Evolutionary conservation across 2,113 vertebrate species (phyloP).

Genomic region (Meleagris gallopavo): DNA sequence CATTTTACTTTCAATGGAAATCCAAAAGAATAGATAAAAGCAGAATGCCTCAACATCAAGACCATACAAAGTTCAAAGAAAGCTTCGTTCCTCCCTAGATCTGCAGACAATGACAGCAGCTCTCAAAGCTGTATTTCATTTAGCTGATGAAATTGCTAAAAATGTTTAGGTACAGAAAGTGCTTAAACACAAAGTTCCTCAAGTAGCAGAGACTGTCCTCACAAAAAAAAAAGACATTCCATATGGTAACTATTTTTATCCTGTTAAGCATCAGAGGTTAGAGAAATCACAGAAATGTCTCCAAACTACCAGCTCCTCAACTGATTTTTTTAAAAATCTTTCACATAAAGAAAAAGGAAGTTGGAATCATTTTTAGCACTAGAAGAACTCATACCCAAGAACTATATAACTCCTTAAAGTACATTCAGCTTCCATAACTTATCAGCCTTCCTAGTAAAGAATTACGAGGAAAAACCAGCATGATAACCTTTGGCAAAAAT

Average conservation of each 20-base stretch:
- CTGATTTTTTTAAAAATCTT: constrained; percentile 2
- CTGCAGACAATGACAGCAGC: constrained; percentile 10
- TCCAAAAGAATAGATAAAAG: not conserved
- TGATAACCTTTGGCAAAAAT: not conserved
- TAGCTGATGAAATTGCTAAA: constrained; percentile 34
- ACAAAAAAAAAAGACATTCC: constrained; percentile 30
- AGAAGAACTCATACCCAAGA: not conserved
- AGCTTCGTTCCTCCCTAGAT: not conserved
- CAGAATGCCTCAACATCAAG: not conserved
- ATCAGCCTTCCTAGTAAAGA: not conserved
- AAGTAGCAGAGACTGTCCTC: constrained; percentile 48
- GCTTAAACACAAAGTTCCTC: constrained; percentile 28
- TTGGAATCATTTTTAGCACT: not conserved
- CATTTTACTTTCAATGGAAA: not conserved
- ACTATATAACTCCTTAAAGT: not conserved
- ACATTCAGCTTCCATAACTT: not conserved
- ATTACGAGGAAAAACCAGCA: not conserved
- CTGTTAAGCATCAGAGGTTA: constrained; percentile 53
- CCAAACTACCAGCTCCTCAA: constrained; percentile 11
- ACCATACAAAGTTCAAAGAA: not conserved
- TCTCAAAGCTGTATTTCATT: constrained; percentile 17
- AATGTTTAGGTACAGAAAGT: constrained; percentile 52
- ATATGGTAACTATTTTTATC: constrained; percentile 63
- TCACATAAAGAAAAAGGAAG: not conserved
- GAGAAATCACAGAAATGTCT: constrained; percentile 46